These are phyloP conservation scores for Vultur gryphus DNA, from an alignment of 2,797 vertebrate species.

Conservation along the genomic window DNA sequence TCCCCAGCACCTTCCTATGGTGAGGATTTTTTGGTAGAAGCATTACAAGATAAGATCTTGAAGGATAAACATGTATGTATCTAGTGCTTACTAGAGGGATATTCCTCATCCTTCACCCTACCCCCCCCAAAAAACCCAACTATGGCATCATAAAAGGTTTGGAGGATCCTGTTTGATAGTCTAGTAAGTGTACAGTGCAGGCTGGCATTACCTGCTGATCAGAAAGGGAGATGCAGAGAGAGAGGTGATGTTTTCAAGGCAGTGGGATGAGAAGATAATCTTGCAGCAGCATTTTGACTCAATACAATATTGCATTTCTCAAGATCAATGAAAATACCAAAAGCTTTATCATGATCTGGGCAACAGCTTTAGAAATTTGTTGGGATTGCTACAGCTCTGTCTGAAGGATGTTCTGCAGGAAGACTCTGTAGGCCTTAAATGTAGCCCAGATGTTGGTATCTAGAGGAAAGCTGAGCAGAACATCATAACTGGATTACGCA, in stretches of 20 bases:
- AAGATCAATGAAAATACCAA: neutral
- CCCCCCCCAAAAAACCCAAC: accelerated
- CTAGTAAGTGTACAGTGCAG: neutral
- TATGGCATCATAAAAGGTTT: neutral
- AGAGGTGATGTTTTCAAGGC: neutral
- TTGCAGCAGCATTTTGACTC: neutral
- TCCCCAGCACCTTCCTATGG: neutral
- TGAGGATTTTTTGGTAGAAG: neutral
- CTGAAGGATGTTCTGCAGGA: neutral
- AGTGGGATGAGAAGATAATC: neutral
- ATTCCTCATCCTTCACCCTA: neutral
- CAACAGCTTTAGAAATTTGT: neutral
- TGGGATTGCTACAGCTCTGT: neutral
- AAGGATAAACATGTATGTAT: neutral
- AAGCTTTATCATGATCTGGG: neutral
- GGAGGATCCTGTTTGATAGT: neutral
- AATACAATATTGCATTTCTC: neutral
- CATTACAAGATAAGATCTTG: neutral
- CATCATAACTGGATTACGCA: neutral
- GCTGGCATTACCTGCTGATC: neutral
- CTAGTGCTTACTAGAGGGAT: neutral
- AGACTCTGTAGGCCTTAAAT: neutral
- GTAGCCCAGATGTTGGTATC: neutral
- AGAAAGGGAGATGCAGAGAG: neutral
- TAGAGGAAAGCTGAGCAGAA: neutral